phyloP scores from a whole-genome alignment of 2,888 invertebrate species.

The Lithophane semibrunnea region DNA sequence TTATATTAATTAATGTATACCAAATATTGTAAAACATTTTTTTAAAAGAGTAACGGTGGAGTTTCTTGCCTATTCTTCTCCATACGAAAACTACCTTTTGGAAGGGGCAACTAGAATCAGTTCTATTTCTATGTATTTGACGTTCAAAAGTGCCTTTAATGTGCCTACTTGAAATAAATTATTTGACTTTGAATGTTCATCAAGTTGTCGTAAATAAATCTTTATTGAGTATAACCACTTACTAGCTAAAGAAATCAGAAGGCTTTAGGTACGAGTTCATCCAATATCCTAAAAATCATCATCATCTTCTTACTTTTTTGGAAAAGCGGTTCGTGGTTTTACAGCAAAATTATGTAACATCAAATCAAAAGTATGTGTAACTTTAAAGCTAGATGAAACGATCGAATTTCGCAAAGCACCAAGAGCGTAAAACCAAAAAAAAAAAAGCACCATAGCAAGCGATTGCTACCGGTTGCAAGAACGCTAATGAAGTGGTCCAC shows the following conservation, averaged over 20 bases:
- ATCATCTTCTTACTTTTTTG: too few relatives aligned
- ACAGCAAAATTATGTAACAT: neutral
- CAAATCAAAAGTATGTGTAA: neutral
- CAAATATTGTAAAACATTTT: too few relatives aligned
- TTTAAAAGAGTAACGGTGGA: too few relatives aligned
- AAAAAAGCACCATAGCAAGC: constrained; percentile 7
- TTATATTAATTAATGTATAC: too few relatives aligned
- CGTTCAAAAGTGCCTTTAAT: too few relatives aligned
- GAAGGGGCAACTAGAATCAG: too few relatives aligned
- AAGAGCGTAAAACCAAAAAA: neutral
- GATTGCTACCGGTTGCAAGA: constrained; percentile 50
- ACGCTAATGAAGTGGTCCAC: constrained; percentile 52
- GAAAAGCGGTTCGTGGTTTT: neutral
- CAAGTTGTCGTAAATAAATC: neutral
- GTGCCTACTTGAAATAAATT: too few relatives aligned
- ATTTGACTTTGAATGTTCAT: too few relatives aligned
- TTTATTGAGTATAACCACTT: too few relatives aligned
- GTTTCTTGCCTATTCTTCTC: too few relatives aligned
- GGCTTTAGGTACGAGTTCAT: neutral
- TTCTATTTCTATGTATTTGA: too few relatives aligned
- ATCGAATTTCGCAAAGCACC: constrained; percentile 14
- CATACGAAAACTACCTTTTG: too few relatives aligned
- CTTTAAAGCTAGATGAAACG: neutral
- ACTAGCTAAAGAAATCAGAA: neutral
- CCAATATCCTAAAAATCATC: neutral